Evolutionary conservation across 2,113 vertebrate genomes (phyloP), one percentile per base, ranked within the genome.

Genomic region (Xiphorhynchus elegans): DNA sequence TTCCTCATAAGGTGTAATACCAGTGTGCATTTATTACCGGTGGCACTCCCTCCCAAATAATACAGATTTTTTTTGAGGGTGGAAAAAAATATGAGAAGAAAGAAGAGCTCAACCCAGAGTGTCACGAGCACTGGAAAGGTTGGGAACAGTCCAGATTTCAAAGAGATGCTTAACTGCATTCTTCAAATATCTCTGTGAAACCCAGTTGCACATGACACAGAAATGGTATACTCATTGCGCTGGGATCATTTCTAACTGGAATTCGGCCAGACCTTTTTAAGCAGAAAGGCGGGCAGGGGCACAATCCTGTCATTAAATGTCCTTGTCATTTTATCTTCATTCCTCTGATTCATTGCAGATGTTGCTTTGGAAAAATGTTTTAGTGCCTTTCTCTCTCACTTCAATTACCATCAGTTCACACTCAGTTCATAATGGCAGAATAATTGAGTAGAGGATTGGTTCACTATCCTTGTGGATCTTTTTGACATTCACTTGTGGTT

Each of bases 281-380:
- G 90, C 59, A 94, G 89, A 95, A 95, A 97, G 53, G 53, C n/a
- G 7, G 95, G 85, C 87, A 97, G 73, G 76, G 68, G 95, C 92
- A 95, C 91, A 95, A 81, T 75, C 77, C 83, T 96, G 79, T 96
- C 95, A 94, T 94, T 94, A 93, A 95, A 91, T 90, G 93, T 96
- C 97, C 86, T 84, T 97, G 97, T 97, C 96, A 95, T 97, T 96
- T 94, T 89, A 94, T 92, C 95, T 98, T 94, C 91, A 91, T 97
- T 97, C 82, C 95, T 94, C 60, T 96, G 97, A 98, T 94, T 94
- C 18, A 13, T 87, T 97, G 80, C 97, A 98, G 97, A 97, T 97
- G 97, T 91, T 90, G 39, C 84, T 93, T 93, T 87, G 69, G 92
- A 97, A 92, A 92, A 96, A 82, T 74, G 46, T 75, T 93, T 94